phyloP scores from a whole-genome alignment of 2,888 invertebrate genomes.

The Pharmacophagus antenor region DNA sequence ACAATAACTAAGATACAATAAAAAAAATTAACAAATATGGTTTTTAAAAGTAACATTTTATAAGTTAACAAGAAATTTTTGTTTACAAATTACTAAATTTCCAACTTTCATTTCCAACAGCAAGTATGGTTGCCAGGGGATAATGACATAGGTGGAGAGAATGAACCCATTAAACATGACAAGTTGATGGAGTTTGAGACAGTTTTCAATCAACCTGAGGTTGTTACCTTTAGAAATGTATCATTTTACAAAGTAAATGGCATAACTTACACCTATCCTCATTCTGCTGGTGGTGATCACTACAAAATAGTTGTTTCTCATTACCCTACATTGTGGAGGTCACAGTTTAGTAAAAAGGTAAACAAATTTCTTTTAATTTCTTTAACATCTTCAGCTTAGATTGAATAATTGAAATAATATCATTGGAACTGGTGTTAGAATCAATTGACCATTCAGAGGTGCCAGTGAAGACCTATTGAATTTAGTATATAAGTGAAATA shows the following conservation, averaged over 20 bases:
- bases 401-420: no score
- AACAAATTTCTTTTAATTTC: not conserved
- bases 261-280: slow-evolving; percentile 83
- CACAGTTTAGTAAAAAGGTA: slow-evolving; percentile 67
- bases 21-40: not conserved
- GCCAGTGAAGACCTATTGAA: no score
- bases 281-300: slow-evolving; percentile 63
- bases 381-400: no score
- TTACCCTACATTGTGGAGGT: slow-evolving; percentile 79
- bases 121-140: slow-evolving; percentile 95
- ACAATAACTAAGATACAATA: no score
- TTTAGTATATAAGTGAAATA: no score
- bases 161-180: slow-evolving; percentile 84
- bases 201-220: slow-evolving; percentile 86
- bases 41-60: not conserved
- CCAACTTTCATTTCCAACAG: slow-evolving; percentile 66
- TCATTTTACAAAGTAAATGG: slow-evolving; percentile 88
- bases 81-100: not conserved
- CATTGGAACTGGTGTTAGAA: no score
- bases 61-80: not conserved
- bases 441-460: no score
- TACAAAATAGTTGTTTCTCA: slow-evolving; percentile 87
- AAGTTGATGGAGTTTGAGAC: slow-evolving; percentile 87
- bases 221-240: slow-evolving; percentile 82
- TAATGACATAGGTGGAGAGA: slow-evolving; percentile 98